Conservation (phyloP, 2,888 invertebrate species). For the Bombyx huttoni region DNA sequence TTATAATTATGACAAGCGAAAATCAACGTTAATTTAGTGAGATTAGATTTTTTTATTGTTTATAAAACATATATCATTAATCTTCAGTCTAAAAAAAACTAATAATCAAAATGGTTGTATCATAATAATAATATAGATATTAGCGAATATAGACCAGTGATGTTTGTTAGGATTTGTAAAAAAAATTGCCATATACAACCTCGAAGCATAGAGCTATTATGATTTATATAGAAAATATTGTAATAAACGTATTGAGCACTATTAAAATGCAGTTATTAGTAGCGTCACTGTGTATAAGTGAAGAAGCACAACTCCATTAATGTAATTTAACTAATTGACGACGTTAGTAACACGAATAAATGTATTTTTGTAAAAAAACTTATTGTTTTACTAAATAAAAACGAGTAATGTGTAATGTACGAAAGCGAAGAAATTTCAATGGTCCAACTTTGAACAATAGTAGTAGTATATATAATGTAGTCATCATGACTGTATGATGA, state of each 20-base stretch:
- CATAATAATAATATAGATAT: not conserved
- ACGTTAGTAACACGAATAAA: slow-evolving; percentile 12
- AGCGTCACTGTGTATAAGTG: not conserved
- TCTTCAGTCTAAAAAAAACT: not conserved
- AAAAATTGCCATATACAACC: not conserved
- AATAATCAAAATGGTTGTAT: not conserved
- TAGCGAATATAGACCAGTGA: not conserved
- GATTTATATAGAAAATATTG: not conserved
- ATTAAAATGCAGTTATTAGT: not conserved
- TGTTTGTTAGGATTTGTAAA: not conserved
- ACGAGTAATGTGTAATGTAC: too few species aligned
- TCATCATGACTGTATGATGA: too few species aligned
- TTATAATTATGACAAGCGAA: too few species aligned
- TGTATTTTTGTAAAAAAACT: slow-evolving; percentile 11
- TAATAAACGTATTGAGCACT: not conserved
- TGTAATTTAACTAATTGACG: slow-evolving; percentile 3
- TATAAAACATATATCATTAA: not conserved
- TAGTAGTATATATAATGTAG: too few species aligned
- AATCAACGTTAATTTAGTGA: too few species aligned
- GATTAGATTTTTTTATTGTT: not conserved
- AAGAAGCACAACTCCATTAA: not conserved
- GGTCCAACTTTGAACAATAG: too few species aligned
- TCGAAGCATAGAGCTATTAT: not conserved
- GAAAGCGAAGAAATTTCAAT: too few species aligned
- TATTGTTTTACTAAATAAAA: slow-evolving; percentile 5